Evolutionary conservation across 2,888 invertebrate genomes (phyloP), one percentile per base, ranked within the genome.

Genomic region (Rhagophthalmus giganteus): DNA sequence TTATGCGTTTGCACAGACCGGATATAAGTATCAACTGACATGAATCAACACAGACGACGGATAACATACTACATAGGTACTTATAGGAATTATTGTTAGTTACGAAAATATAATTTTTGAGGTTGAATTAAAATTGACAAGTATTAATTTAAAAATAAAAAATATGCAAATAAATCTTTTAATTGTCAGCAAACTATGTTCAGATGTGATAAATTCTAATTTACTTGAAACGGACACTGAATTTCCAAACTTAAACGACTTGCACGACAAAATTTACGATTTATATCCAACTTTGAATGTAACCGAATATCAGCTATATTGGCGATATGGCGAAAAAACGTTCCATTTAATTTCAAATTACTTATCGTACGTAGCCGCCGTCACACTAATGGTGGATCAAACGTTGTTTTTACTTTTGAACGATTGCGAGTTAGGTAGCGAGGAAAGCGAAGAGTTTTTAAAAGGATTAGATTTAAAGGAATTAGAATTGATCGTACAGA

Each of bases 321-420:
- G 70, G 69, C 60, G 55, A 26, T 65, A 62, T 37, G 54, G 58
- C 1, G 33, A 53, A 12, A 52, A 57, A 24, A 10, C 27, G 13
- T 68, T 61, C 49, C 52, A 61, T n/a, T 34, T 58, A 40, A 63
- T 70, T 20, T 39, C 9, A 8, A 65, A 68, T 33, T 64, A 63
- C 50, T 42, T 66, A 37, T 59, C 64, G 1, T 62, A 63, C 25
- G 28, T 46, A 13, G 54, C 61, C 3, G 63, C 62, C 12, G 28
- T 66, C 10, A 59, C 39, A 12, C 41, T 62, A 13, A 62, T 58
- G 57, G 46, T 49, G 2, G 57, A 58, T 11, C 48, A 54, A 11
- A 55, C 51, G 3, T 42, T 69, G 28, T 65, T 62, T 41, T 30
- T 65, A 15, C 15, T 63, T 10, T 9, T 65, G 35, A 46, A 51